Evolutionary conservation across 2,797 vertebrate genomes (phyloP).

Genomic region (Anomalospiza imberbis): DNA sequence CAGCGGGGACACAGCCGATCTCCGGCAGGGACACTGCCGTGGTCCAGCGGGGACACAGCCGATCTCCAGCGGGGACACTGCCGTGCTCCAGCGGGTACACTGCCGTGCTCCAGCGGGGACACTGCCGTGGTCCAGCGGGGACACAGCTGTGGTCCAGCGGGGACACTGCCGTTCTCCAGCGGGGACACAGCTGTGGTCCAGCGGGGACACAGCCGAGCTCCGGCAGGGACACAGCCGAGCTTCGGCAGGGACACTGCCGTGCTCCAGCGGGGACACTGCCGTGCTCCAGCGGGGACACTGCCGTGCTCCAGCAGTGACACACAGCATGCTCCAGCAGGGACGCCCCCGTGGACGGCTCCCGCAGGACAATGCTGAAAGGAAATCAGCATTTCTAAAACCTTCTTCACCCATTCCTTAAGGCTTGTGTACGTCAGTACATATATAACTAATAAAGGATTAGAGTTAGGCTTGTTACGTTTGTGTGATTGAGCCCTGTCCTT

Average conservation of each 20-base stretch:
- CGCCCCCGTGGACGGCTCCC: rapidly evolving
- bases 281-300: background rate
- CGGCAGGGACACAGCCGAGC: too few relatives aligned
- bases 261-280: background rate
- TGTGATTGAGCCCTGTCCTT: background rate
- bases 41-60: background rate
- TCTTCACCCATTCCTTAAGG: background rate
- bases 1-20: background rate
- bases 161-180: too few relatives aligned
- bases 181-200: too few relatives aligned
- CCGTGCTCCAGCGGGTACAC: rapidly evolving
- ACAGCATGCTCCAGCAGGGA: background rate
- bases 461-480: rapidly evolving
- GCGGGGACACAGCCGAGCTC: too few relatives aligned
- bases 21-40: background rate
- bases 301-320: background rate
- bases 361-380: background rate
- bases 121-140: rapidly evolving
- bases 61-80: rapidly evolving
- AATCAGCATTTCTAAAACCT: background rate
- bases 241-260: too few relatives aligned
- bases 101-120: rapidly evolving
- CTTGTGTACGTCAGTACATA: rapidly evolving
- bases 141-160: rapidly evolving
- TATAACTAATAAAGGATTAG: background rate